Base-by-base conservation (phyloP, 2,888 invertebrate species). In the Trachelus stipa region DNA sequence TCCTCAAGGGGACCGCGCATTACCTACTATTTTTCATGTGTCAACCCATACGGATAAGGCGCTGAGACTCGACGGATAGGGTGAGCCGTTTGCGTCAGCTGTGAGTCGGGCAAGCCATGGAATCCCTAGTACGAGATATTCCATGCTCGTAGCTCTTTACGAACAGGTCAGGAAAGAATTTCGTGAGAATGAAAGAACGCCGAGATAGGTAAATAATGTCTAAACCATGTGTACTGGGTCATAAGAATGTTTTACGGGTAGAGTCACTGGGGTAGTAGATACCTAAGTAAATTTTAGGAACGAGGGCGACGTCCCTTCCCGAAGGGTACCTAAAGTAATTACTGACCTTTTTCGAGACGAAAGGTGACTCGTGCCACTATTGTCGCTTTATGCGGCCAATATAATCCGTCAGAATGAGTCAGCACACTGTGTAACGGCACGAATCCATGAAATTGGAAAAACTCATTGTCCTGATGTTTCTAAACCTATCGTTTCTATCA, bases 41-140 rank as follows among this genome's bases (percentile, higher is more conserved):
- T 76, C 76, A 76, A 76, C 76, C 34, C 73, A 73, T 30, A 56
- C 40, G 73, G 73, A 73, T 76, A 73, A 73, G 76, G 73, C 33
- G n/a, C 30, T 33, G 31, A 12, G 75, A 35, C 56, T 35, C 35
- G 6, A 12, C n/a, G 69, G 76, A 75, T 73, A 73, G 76, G 73
- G 76, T 68, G 73, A 76, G 40, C 73, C 73, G 33, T 76, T 73
- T 56, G 15, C 76, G 76, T 76, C 76, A 76, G 71, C 76, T 76
- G 76, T 35, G 71, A 56, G 23, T 56, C 56, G 56, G 15, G 23
- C 56, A 9, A 23, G 23, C 56, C 15, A 23, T 56, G 6, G 56
- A 56, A 56, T 56, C 56, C 56, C 56, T 56, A 23, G 9, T 56
- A 56, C 23, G 23, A 56, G 56, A 9, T 56, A 23, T 56, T 56